Conservation (phyloP, 2,888 invertebrate species). For the Leptinotarsa haldemani region DNA sequence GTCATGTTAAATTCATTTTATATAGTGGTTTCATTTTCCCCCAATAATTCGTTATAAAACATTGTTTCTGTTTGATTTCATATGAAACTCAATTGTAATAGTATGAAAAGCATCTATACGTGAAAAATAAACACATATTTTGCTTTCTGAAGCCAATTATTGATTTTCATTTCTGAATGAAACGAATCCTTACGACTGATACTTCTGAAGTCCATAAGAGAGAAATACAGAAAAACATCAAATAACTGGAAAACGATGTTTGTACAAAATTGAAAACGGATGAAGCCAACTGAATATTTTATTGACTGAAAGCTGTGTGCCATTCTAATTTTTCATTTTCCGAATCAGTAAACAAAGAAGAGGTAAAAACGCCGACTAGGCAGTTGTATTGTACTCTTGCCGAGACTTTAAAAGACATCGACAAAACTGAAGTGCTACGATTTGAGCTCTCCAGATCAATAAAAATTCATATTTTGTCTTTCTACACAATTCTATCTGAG, state of each 20-base stretch:
- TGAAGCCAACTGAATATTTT: constrained; percentile 20
- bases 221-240: not conserved
- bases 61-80: too few species aligned
- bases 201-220: not conserved
- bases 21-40: too few species aligned
- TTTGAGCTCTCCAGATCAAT: constrained; percentile 45
- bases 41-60: too few species aligned
- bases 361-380: constrained; percentile 54
- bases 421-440: constrained; percentile 46
- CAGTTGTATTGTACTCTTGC: constrained; percentile 56
- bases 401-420: constrained; percentile 48
- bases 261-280: constrained; percentile 15
- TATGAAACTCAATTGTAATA: too few species aligned
- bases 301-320: constrained; percentile 31
- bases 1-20: too few species aligned
- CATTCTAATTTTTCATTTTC: constrained; percentile 46
- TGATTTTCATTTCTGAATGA: too few species aligned
- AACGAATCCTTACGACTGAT: not conserved
- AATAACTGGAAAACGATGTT: constrained; percentile 2
- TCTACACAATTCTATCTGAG: constrained; percentile 33
- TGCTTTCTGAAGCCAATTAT: too few species aligned
- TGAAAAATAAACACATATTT: too few species aligned
- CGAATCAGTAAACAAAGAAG: constrained; percentile 53
- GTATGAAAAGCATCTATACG: too few species aligned
- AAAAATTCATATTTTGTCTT: constrained; percentile 43